Base-by-base conservation (phyloP, 1,140 invertebrate genomes). In the Aphidius ervi region DNA sequence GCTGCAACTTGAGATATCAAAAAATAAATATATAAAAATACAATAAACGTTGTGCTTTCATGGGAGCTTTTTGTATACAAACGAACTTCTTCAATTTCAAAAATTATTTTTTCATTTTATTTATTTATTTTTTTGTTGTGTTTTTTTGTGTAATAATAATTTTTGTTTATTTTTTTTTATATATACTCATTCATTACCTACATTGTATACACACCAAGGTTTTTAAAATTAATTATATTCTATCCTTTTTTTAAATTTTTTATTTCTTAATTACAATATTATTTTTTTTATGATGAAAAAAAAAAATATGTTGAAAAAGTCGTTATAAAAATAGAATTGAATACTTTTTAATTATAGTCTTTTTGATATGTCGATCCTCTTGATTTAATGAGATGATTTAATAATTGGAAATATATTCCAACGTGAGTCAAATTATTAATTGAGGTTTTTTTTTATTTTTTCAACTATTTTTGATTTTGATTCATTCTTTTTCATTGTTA, bases 361-460 rank as follows among this genome's bases (percentile, higher is more conserved):
- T n/a, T n/a, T n/a, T n/a, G 40, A 54, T 54, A 40, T n/a, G 39
- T 54, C 23, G 23, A 31, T 31, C 40, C 52, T 40, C 7, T 37
- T 54, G 37, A 54, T 54, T 54, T 54, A 54, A 54, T 54, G 52
- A 54, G 52, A 54, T 54, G 52, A 54, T 54, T 54, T 54, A 54
- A 54, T 54, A 31, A 31, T 54, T 37, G 52, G 20, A 40, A 54
- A 54, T 54, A 54, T 37, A 54, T 40, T 41, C 39, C 41, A 40
- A 41, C 52, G 52, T 54, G 52, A 41, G 39, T 54, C 39, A 54
- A 37, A 54, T 54, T 41, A 54, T 54, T 54, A 40, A 40, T 42
- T 10, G 40, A 54, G 41, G 16, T 16, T 16, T 16, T 16, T 16
- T 54, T 2, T 42, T n/a, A 16, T 42, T 42, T 43, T 42, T 54